These are phyloP conservation scores for Aleadryas rufinucha DNA, from an alignment of 2,113 vertebrate species.

Conservation along the genomic window DNA sequence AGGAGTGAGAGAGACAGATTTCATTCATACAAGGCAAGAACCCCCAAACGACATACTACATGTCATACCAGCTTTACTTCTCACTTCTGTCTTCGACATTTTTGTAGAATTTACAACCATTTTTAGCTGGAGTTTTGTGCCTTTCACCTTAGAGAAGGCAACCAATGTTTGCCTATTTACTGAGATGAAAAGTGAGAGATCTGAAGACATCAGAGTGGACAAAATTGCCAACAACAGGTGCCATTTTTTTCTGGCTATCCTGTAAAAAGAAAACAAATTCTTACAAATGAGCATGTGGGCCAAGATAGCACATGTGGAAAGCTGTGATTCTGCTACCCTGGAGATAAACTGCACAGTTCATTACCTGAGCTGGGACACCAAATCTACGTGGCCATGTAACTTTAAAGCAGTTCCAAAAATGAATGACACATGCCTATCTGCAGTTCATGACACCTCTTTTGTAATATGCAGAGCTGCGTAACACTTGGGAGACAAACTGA, in stretches of 20 bases:
- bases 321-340: background rate
- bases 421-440: background rate
- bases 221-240: background rate
- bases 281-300: background rate
- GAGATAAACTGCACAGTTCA: background rate
- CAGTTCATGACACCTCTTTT: background rate
- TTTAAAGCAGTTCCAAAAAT: background rate
- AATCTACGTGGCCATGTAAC: background rate
- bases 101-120: background rate
- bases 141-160: background rate
- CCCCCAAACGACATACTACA: background rate
- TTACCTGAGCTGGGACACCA: background rate
- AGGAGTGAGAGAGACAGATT: background rate
- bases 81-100: background rate
- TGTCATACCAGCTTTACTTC: background rate
- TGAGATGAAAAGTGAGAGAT: background rate
- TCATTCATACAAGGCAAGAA: conserved; percentile 13
- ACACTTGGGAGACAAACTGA: background rate
- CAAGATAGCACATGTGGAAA: background rate
- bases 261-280: background rate
- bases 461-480: background rate
- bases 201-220: background rate
- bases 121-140: background rate
- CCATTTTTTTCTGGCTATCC: background rate
- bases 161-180: background rate